phyloP scores from a whole-genome alignment of 2,797 vertebrate species.

The Choloepus didactylus region DNA sequence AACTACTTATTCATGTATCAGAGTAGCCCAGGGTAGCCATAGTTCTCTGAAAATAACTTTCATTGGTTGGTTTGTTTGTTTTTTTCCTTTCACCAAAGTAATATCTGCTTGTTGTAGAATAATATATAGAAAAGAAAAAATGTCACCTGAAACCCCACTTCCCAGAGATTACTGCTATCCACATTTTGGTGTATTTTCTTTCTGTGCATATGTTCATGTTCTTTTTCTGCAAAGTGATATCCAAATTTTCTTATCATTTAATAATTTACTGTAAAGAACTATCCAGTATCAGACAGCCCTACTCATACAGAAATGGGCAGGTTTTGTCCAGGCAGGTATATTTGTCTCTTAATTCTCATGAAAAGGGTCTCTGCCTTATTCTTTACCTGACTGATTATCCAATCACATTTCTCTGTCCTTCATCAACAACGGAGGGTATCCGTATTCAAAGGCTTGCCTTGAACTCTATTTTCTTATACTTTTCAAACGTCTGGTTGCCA shows the following conservation, averaged over 20 bases:
- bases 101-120: neutral
- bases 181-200: constrained; percentile 54
- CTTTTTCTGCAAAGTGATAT: neutral
- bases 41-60: constrained; percentile 44
- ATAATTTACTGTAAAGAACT: neutral
- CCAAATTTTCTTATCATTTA: constrained; percentile 25
- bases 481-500: constrained; percentile 49
- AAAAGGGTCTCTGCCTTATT: constrained; percentile 1
- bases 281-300: neutral
- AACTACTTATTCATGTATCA: neutral
- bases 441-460: neutral
- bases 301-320: neutral
- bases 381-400: neutral
- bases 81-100: constrained; percentile 33
- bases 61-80: neutral
- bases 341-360: constrained; percentile 9
- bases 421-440: neutral
- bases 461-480: constrained; percentile 46
- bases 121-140: neutral
- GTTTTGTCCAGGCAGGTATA: neutral
- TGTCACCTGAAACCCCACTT: neutral
- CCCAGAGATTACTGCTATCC: neutral
- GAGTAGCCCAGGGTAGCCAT: neutral
- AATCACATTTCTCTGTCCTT: constrained; percentile 28
- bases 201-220: neutral